Conservation (phyloP, 2,888 invertebrate genomes). For the Branchipolynoe longqiensis region DNA sequence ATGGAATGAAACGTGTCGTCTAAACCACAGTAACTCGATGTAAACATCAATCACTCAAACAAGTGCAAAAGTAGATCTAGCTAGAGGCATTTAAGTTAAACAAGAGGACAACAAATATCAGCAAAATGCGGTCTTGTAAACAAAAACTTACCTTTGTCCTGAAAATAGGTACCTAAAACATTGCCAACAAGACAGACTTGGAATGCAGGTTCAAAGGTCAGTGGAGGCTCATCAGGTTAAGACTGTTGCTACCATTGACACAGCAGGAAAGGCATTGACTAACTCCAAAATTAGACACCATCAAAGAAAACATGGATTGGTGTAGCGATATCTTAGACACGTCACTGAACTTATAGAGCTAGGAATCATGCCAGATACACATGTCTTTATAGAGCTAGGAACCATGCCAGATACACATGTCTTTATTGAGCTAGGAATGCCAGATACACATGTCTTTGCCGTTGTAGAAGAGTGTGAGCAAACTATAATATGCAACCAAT, state of each 20-base stretch:
- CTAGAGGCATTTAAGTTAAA: constrained; percentile 56
- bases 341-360: constrained; percentile 16
- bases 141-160: constrained; percentile 60
- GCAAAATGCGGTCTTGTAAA: constrained; percentile 6
- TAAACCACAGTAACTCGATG: constrained; percentile 44
- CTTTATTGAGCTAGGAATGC: neutral
- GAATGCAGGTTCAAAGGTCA: constrained; percentile 47
- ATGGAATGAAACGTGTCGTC: constrained; percentile 45
- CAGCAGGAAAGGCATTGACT: neutral
- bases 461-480: neutral
- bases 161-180: constrained; percentile 60
- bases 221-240: constrained; percentile 3
- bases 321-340: constrained; percentile 20
- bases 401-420: neutral
- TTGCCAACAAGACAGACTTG: constrained; percentile 54
- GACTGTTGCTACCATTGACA: constrained; percentile 1
- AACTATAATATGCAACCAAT: constrained; percentile 20
- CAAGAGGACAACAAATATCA: constrained; percentile 54
- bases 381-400: no score
- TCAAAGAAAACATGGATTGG: constrained; percentile 3
- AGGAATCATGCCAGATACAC: constrained; percentile 10
- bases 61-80: constrained; percentile 55
- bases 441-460: neutral
- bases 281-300: constrained; percentile 6
- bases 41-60: constrained; percentile 54